These are phyloP conservation scores for Notospermus geniculatus DNA, from an alignment of 1,140 invertebrate genomes.

Conservation along the genomic window DNA sequence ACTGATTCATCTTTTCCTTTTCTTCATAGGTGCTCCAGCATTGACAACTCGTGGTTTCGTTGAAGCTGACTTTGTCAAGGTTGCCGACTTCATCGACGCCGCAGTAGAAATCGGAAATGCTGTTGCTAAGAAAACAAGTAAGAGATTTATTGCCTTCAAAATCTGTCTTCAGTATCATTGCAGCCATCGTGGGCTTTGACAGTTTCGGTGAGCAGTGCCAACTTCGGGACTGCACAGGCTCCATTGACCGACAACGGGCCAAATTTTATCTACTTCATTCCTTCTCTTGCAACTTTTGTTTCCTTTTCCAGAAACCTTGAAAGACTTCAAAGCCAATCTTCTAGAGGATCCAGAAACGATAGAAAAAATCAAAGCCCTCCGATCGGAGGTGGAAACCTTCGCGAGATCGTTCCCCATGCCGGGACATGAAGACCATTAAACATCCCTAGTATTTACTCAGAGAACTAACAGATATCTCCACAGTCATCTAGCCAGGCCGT, in stretches of 20 bases:
- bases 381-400: slow-evolving; percentile 71
- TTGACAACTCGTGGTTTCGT: slow-evolving; percentile 89
- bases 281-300: background rate
- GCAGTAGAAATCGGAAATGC: slow-evolving; percentile 43
- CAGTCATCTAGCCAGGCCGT: too few relatives aligned
- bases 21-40: slow-evolving; percentile 72
- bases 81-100: slow-evolving; percentile 81
- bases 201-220: too few relatives aligned
- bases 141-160: too few relatives aligned
- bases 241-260: too few relatives aligned
- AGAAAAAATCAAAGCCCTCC: slow-evolving; percentile 66
- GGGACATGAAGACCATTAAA: slow-evolving; percentile 58
- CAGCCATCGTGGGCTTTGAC: too few relatives aligned
- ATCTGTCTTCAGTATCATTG: too few relatives aligned
- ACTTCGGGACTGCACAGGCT: too few relatives aligned
- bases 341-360: slow-evolving; percentile 64
- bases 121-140: slow-evolving; percentile 47
- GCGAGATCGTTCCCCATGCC: slow-evolving; percentile 77
- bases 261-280: background rate
- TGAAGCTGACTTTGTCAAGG: slow-evolving; percentile 80
- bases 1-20: background rate
- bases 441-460: slow-evolving; percentile 30
- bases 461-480: too few relatives aligned
- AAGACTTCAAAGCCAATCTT: slow-evolving; percentile 73
- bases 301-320: slow-evolving; percentile 64